Conservation (phyloP, 1,140 invertebrate species). For the Phthorimaea operculella region DNA sequence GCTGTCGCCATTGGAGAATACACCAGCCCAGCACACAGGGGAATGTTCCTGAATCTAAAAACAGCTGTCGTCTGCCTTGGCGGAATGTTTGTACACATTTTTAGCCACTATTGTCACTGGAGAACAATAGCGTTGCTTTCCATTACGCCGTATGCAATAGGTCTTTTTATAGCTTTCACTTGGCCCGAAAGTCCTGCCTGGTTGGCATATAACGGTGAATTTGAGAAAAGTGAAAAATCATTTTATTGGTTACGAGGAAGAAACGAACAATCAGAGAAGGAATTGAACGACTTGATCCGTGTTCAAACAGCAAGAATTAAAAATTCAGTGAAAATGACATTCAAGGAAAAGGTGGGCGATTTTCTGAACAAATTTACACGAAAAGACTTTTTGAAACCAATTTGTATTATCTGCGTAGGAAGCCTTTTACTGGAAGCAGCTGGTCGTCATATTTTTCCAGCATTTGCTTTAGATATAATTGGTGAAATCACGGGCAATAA, state of each 20-base stretch:
- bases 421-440: constrained; percentile 35
- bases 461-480: constrained; percentile 45
- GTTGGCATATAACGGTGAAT: constrained; percentile 35
- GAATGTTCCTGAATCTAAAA: constrained; percentile 50
- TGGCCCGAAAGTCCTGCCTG: constrained; percentile 53
- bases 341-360: not conserved
- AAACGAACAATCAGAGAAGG: constrained; percentile 22
- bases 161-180: constrained; percentile 30
- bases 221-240: constrained; percentile 29
- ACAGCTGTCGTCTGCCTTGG: constrained; percentile 43
- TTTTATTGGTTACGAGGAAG: constrained; percentile 45
- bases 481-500: constrained; percentile 33
- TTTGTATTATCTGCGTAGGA: constrained; percentile 30
- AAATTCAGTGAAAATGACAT: not conserved
- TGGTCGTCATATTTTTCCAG: constrained; percentile 49
- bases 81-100: constrained; percentile 34
- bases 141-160: constrained; percentile 23
- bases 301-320: constrained; percentile 29
- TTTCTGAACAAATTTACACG: constrained; percentile 42
- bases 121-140: constrained; percentile 35
- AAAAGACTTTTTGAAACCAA: constrained; percentile 42
- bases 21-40: constrained; percentile 38
- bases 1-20: constrained; percentile 52
- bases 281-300: constrained; percentile 33
- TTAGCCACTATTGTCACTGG: constrained; percentile 36